Evolutionary conservation across 2,113 vertebrate species (phyloP).

Genomic region (Ailuropoda melanoleuca): DNA sequence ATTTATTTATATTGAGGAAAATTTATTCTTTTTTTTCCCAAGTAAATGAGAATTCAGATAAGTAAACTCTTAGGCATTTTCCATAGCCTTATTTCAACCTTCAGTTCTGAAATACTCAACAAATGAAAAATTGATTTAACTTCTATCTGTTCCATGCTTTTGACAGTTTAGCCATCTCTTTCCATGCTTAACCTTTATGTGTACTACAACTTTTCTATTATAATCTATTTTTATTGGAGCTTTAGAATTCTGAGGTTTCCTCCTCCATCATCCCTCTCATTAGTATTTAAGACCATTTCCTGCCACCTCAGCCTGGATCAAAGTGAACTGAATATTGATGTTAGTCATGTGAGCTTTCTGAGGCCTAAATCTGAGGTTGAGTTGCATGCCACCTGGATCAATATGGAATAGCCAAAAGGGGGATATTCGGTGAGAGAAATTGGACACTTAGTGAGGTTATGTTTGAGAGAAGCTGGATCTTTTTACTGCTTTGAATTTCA

Average conservation of each 20-base stretch:
- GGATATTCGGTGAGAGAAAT: not conserved
- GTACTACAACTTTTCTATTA: not conserved
- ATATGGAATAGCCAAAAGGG: not conserved
- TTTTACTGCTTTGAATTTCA: not conserved
- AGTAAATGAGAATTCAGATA: not conserved
- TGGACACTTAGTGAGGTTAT: not conserved
- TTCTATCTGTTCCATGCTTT: not conserved
- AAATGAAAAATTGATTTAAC: not conserved
- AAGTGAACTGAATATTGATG: not conserved
- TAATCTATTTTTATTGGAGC: not conserved
- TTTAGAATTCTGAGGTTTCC: not conserved
- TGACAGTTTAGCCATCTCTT: not conserved
- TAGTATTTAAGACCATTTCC: conserved; percentile 18
- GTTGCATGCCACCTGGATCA: not conserved
- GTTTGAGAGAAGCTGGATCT: not conserved
- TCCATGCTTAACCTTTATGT: not conserved
- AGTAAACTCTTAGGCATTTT: not conserved
- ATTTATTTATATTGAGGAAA: conserved; percentile 3
- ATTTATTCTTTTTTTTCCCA: not conserved
- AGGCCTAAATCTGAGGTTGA: not conserved
- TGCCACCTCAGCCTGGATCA: not conserved
- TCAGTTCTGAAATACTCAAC: not conserved
- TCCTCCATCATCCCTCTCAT: not conserved
- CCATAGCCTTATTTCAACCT: not conserved
- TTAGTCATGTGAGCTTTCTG: not conserved